phyloP scores from a whole-genome alignment of 2,113 vertebrate species.

The Scartelaos histophorus region DNA sequence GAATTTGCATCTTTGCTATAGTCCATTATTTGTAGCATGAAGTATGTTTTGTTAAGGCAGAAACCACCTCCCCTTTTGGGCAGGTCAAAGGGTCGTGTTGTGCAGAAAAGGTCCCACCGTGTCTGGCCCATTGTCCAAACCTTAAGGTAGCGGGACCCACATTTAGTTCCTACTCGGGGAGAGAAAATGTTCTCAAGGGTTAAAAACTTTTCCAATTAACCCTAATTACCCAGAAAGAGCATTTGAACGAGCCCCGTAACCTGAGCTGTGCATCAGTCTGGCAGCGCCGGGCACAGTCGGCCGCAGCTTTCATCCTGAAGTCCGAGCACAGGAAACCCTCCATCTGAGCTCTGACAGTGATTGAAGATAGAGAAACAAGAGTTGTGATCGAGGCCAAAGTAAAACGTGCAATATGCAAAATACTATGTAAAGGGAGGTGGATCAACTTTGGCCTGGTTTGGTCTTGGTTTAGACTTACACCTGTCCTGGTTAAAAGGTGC shows the following conservation, averaged over 20 bases:
- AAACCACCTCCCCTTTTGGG: conserved; percentile 42
- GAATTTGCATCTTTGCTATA: neutral
- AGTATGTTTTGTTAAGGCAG: neutral
- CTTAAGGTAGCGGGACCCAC: conserved; percentile 45
- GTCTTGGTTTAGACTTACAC: neutral
- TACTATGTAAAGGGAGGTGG: neutral
- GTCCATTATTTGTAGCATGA: neutral
- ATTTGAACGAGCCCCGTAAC: conserved; percentile 72
- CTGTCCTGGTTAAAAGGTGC: neutral
- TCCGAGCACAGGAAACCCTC: conserved; percentile 71
- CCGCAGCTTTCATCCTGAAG: conserved; percentile 71
- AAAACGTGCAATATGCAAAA: neutral
- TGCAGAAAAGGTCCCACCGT: conserved; percentile 41
- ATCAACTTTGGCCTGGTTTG: neutral
- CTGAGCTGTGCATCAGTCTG: conserved; percentile 67
- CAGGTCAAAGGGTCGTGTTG: conserved; percentile 43
- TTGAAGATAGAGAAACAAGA: conserved; percentile 12
- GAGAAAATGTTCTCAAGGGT: conserved; percentile 53
- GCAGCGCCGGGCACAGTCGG: conserved; percentile 40
- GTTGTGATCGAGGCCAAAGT: neutral
- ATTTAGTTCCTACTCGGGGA: conserved; percentile 42
- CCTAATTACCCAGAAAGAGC: conserved; percentile 74
- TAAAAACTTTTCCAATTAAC: conserved; percentile 78
- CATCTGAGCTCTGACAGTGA: conserved; percentile 28
- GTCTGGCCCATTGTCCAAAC: conserved; percentile 16